These are phyloP conservation scores for Panopea generosa DNA, from an alignment of 2,888 invertebrate genomes.

Conservation along the genomic window DNA sequence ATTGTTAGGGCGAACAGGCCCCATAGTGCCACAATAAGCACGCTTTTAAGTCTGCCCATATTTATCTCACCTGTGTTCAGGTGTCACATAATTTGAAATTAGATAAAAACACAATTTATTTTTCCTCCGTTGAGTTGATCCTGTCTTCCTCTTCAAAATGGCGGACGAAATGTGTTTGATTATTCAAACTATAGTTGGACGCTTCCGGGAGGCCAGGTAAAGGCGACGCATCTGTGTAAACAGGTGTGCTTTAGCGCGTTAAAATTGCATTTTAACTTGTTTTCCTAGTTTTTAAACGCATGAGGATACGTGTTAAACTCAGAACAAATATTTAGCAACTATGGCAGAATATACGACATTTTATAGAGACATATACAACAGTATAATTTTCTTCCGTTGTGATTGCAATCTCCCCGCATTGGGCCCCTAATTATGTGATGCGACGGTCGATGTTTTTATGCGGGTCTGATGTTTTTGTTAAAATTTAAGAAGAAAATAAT, in stretches of 20 bases:
- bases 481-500: too few species aligned
- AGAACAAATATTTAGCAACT: too few species aligned
- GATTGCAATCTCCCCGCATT: not conserved
- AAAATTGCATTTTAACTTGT: too few species aligned
- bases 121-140: constrained; percentile 29
- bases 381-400: not conserved
- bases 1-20: constrained; percentile 55
- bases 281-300: too few species aligned
- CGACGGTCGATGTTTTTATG: not conserved
- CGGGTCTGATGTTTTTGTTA: too few species aligned
- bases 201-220: constrained; percentile 53
- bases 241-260: constrained; percentile 18
- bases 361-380: too few species aligned
- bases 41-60: constrained; percentile 41
- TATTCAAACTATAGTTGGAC: constrained; percentile 56
- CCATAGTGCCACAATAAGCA: constrained; percentile 51
- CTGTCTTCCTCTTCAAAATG: constrained; percentile 73
- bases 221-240: constrained; percentile 47
- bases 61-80: constrained; percentile 28
- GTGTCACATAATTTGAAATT: constrained; percentile 28
- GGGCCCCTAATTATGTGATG: constrained; percentile 9
- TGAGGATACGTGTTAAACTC: too few species aligned
- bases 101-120: constrained; percentile 12
- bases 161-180: constrained; percentile 66
- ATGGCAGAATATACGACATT: too few species aligned